These are phyloP conservation scores for Chloroceryle amazona DNA, from an alignment of 2,797 vertebrate species.

Conservation along the genomic window DNA sequence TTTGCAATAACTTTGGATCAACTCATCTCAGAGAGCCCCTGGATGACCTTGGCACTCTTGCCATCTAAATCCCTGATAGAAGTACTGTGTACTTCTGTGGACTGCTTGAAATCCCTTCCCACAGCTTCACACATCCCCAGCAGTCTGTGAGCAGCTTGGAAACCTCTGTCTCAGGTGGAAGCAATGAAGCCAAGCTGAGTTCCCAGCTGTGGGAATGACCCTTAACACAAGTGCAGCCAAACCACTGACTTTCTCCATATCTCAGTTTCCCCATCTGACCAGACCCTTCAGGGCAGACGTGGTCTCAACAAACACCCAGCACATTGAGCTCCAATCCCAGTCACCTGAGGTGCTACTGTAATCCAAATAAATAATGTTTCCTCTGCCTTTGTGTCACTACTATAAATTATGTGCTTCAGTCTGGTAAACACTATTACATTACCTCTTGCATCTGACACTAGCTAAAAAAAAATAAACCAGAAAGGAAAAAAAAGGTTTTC, in stretches of 20 bases:
- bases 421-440: slow-evolving; percentile 65
- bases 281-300: neutral
- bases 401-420: slow-evolving; percentile 33
- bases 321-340: neutral
- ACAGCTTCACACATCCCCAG: neutral
- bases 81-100: neutral
- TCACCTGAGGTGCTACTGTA: neutral
- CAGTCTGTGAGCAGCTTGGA: rapidly evolving
- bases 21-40: neutral
- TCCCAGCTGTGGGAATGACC: neutral
- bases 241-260: neutral
- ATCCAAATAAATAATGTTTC: slow-evolving; percentile 29
- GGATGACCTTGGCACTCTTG: neutral
- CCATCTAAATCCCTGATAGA: neutral
- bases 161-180: neutral
- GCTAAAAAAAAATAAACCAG: neutral
- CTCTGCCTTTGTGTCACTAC: slow-evolving; percentile 53
- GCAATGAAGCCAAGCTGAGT: neutral
- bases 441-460: slow-evolving; percentile 1
- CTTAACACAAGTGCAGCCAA: neutral
- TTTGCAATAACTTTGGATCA: neutral
- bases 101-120: neutral
- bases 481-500: neutral
- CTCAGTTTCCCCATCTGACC: neutral
- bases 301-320: neutral